phyloP scores from a whole-genome alignment of 2,113 vertebrate genomes.

The Gadus chalcogrammus region DNA sequence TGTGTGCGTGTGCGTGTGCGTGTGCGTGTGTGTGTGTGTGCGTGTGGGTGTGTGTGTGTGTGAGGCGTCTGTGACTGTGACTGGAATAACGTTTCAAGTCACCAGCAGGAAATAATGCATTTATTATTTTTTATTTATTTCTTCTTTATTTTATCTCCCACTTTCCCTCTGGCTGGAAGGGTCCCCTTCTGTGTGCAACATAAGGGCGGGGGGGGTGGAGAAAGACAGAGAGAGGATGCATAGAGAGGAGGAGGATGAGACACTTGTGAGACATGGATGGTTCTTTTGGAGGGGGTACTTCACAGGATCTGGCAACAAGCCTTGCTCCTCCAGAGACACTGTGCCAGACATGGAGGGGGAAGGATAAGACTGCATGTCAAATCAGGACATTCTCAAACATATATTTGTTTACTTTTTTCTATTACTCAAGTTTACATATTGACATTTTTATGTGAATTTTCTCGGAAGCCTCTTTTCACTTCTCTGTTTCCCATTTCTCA shows the following conservation, averaged over 20 bases:
- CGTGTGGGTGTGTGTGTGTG: background rate
- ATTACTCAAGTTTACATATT: too few species aligned
- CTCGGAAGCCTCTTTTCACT: too few species aligned
- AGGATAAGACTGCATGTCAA: conserved; percentile 3
- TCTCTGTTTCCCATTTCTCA: too few species aligned
- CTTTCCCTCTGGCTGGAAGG: conserved; percentile 34
- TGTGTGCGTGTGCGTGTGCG: too few species aligned
- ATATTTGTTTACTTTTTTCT: too few species aligned
- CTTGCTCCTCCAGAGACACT: conserved; percentile 7
- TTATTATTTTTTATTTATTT: conserved; percentile 25
- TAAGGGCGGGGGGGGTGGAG: conserved; percentile 15
- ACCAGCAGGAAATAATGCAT: conserved; percentile 36
- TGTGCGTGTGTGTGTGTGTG: background rate
- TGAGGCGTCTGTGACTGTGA: background rate
- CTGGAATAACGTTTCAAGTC: conserved; percentile 32
- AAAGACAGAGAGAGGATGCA: background rate
- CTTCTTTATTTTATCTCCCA: background rate
- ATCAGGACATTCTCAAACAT: background rate
- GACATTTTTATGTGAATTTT: too few species aligned
- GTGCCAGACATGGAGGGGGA: conserved; percentile 13
- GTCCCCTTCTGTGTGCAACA: conserved; percentile 25
- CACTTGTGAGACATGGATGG: background rate
- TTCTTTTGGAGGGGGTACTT: conserved; percentile 3
- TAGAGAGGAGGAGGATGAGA: background rate
- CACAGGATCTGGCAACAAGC: conserved; percentile 11